These are phyloP conservation scores for Melolontha melolontha DNA, from an alignment of 2,888 invertebrate species.

Conservation along the genomic window DNA sequence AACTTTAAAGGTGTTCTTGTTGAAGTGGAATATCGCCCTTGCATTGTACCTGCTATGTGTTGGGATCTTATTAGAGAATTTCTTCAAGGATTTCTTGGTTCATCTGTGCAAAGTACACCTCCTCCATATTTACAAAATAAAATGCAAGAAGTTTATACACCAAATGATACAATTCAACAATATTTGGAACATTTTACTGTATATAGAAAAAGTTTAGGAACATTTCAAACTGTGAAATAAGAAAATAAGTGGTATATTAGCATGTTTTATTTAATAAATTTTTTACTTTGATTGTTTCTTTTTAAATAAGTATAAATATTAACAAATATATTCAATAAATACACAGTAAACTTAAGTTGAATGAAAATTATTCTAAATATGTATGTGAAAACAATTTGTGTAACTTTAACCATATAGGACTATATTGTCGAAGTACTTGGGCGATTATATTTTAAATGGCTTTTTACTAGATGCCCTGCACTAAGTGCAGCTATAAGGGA, in stretches of 20 bases:
- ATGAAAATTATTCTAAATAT: conserved; percentile 6
- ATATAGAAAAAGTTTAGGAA: conserved; percentile 82
- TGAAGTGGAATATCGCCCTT: conserved; percentile 94
- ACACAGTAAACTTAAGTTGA: background rate
- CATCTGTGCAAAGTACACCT: conserved; percentile 77
- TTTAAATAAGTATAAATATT: conserved; percentile 8
- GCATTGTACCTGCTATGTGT: conserved; percentile 85
- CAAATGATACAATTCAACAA: conserved; percentile 93
- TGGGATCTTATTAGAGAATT: conserved; percentile 95
- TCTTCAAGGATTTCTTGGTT: conserved; percentile 89
- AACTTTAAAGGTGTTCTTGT: conserved; percentile 94
- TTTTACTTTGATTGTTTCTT: background rate
- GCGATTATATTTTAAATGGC: conserved; percentile 92
- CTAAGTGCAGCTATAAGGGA: conserved; percentile 97
- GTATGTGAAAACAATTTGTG: background rate
- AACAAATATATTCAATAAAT: conserved; percentile 8
- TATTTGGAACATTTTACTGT: conserved; percentile 94
- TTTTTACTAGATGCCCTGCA: conserved; percentile 94
- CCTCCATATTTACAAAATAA: conserved; percentile 79
- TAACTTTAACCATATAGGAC: background rate
- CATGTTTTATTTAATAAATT: conserved; percentile 22
- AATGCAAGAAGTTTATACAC: conserved; percentile 88
- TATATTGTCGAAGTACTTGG: conserved; percentile 17
- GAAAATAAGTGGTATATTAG: conserved; percentile 18
- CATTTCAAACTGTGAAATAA: conserved; percentile 44